Base-by-base conservation (phyloP, 2,797 vertebrate species). In the Rhinophrynus dorsalis region DNA sequence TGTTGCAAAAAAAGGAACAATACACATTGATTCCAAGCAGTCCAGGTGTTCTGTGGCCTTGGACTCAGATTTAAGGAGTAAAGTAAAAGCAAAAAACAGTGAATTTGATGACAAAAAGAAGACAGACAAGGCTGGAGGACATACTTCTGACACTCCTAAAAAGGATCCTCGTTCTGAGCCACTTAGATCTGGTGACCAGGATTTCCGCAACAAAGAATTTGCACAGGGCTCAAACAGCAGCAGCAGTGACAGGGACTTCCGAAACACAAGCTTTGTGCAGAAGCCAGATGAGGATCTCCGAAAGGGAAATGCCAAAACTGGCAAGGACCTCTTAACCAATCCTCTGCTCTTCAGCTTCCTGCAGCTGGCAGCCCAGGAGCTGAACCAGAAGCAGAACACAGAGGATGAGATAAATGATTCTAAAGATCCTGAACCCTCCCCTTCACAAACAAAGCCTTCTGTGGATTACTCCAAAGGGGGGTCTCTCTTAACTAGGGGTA, bases 271-370 rank as follows among this genome's bases (percentile, higher is more conserved):
- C 11, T 58, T 20, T 11, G 79, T 82, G 68, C 80, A 87, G 45
- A 85, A 88, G 11, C 82, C 84, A 66, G 89, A 91, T 74, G 92
- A 93, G 76, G 91, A 88, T 79, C 85, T 91, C 76, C 93, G 93
- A 78, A 89, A 85, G 62, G 88, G 92, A 81, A 88, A 85, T 55
- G 84, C 91, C 78, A 87, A 85, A 59, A 63, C 86, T 67, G 68
- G 85, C 68, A 78, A 88, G 75, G 86, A 88, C 60, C 82, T 83
- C 90, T 91, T 79, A 80, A 87, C 70, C 79, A 83, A 60, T 84
- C 2, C 47, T 38, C 15, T 66, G 2, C 45, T 87, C 58, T 82
- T 82, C 82, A 87, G 90, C 75, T 90, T 86, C 66, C 77, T 84
- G 45, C 47, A 8, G 20, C 21, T 66, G 33, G 69, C 69, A 33